A percentile compares a stretch with the other conserved stretches of the same genome.
phyloP scores from a whole-genome alignment of 2,888 invertebrate genomes.

The Ethmia dodecea region DNA sequence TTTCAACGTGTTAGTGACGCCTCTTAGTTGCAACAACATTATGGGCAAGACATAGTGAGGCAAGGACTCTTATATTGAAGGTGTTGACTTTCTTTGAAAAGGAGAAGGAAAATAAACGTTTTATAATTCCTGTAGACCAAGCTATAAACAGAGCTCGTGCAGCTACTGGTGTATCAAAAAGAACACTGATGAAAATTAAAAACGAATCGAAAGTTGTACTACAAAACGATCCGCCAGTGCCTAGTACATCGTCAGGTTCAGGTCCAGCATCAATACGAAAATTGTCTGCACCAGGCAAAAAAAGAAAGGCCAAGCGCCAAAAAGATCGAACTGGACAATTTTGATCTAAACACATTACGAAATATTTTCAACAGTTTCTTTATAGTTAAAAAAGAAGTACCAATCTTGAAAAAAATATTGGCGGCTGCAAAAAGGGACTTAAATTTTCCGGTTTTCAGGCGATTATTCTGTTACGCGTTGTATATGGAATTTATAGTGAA shows the following conservation, averaged over 20 bases:
- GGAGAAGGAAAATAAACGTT: slow-evolving; percentile 17
- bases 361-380: slow-evolving; percentile 13
- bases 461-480: not conserved
- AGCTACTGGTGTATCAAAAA: not conserved
- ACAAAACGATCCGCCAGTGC: not conserved
- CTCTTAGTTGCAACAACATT: not conserved
- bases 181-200: slow-evolving; percentile 7
- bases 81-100: slow-evolving; percentile 16
- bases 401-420: slow-evolving; percentile 13
- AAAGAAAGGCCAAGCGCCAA: slow-evolving; percentile 2
- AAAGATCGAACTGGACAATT: slow-evolving; percentile 1
- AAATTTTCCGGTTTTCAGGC: slow-evolving; percentile 1
- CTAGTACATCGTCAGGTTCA: not conserved
- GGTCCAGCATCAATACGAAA: not conserved
- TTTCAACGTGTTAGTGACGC: not conserved
- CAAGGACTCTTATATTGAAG: not conserved
- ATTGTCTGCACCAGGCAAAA: slow-evolving; percentile 3
- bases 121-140: slow-evolving; percentile 20
- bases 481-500: slow-evolving; percentile 2
- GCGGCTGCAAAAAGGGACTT: slow-evolving; percentile 4
- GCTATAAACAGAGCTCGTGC: slow-evolving; percentile 17
- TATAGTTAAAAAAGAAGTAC: slow-evolving; percentile 10
- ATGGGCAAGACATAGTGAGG: not conserved
- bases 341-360: slow-evolving; percentile 10
- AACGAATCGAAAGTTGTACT: slow-evolving; percentile 3